Evolutionary conservation across 2,888 invertebrate genomes (phyloP).

Genomic region (Dryadula phaetusa): DNA sequence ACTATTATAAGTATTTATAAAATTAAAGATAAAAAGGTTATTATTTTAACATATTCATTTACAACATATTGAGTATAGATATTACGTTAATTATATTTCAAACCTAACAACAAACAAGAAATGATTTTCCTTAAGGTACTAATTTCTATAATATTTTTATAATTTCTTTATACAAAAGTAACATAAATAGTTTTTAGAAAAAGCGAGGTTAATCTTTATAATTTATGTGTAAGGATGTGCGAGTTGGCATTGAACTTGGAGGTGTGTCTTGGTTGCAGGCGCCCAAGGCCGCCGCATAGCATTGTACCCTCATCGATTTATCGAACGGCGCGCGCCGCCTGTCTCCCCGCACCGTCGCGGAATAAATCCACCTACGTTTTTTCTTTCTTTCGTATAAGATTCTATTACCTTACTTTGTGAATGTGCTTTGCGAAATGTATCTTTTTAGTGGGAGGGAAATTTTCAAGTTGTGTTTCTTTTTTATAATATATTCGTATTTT

Average conservation of each 20-base stretch:
- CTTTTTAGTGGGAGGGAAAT: neutral
- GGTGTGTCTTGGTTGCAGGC: slow-evolving; percentile 80
- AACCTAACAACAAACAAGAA: no score
- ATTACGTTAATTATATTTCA: no score
- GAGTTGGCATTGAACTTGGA: slow-evolving; percentile 81
- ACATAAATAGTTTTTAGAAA: neutral
- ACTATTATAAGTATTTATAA: no score
- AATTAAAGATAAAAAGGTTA: no score
- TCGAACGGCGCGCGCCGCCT: slow-evolving; percentile 81
- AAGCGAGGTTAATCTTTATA: slow-evolving; percentile 21
- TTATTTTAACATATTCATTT: no score
- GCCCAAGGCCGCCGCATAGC: slow-evolving; percentile 75
- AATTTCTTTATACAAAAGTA: no score
- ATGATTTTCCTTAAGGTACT: no score
- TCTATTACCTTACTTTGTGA: slow-evolving; percentile 42
- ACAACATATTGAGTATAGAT: no score
- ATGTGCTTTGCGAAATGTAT: slow-evolving; percentile 28
- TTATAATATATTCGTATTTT: neutral
- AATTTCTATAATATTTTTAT: no score
- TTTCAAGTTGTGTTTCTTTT: neutral
- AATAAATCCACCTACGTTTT: slow-evolving; percentile 54
- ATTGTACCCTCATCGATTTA: slow-evolving; percentile 81
- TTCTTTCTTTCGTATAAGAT: slow-evolving; percentile 48
- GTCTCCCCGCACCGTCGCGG: slow-evolving; percentile 50
- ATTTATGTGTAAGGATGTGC: slow-evolving; percentile 47